These are phyloP conservation scores for Proterorhinus semilunaris DNA, from an alignment of 2,113 vertebrate species.

Conservation along the genomic window DNA sequence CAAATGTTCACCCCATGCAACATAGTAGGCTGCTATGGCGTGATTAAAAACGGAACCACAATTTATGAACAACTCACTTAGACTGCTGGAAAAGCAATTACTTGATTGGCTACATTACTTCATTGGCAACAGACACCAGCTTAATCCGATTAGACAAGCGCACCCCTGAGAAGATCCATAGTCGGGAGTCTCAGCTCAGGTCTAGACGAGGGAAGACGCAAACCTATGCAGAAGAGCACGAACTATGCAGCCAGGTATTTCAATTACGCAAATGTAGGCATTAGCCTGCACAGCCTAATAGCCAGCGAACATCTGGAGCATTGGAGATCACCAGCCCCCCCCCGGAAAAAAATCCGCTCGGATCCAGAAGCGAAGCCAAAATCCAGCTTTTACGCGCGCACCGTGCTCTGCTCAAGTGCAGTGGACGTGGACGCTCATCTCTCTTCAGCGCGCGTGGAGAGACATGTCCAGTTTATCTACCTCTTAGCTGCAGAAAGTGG, in stretches of 20 bases:
- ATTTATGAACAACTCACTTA: no score
- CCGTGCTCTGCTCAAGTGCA: slow-evolving; percentile 3
- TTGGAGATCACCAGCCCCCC: neutral
- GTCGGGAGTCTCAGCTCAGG: neutral
- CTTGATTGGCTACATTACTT: neutral
- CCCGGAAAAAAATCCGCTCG: neutral
- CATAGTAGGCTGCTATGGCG: neutral
- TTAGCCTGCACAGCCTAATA: neutral
- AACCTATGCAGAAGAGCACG: neutral
- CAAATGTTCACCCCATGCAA: neutral
- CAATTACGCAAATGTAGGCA: neutral
- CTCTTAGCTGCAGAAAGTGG: no score
- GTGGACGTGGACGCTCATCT: neutral
- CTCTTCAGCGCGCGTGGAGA: neutral
- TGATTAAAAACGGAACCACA: neutral
- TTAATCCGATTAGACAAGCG: neutral
- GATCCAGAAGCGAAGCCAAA: neutral
- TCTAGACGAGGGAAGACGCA: neutral
- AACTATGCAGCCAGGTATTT: neutral
- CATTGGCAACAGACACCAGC: neutral
- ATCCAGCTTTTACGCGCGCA: neutral
- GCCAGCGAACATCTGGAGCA: neutral
- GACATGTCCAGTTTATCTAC: neutral
- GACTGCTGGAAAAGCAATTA: neutral
- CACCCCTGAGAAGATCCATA: neutral